phyloP scores from a whole-genome alignment of 2,888 invertebrate genomes.

The Phytoseiulus persimilis region DNA sequence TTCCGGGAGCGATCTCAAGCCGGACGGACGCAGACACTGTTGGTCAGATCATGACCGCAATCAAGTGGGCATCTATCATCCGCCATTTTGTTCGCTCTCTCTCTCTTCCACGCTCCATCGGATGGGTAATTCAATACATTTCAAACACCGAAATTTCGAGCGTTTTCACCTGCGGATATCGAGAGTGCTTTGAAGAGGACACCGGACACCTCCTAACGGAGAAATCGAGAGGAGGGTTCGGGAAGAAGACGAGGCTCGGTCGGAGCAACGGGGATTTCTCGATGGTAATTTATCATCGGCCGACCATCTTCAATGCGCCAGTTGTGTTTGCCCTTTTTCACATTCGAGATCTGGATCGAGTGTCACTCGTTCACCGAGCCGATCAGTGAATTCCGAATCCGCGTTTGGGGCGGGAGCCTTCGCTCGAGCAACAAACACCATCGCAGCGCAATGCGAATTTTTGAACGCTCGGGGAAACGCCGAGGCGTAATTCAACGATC shows the following conservation, averaged over 20 bases:
- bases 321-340: background rate
- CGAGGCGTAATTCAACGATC: too few species aligned
- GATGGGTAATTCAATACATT: background rate
- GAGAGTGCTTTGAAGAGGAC: background rate
- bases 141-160: background rate
- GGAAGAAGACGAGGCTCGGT: background rate
- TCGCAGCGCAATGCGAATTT: background rate
- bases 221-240: background rate
- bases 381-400: background rate
- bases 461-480: too few species aligned
- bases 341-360: conserved; percentile 5
- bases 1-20: background rate
- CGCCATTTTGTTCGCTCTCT: background rate
- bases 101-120: background rate
- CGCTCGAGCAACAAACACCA: background rate
- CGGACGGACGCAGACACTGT: background rate
- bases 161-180: background rate
- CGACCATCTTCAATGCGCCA: background rate
- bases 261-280: background rate
- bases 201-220: background rate
- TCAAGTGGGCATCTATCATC: background rate
- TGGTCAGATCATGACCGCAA: background rate
- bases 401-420: background rate
- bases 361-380: background rate
- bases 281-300: conserved; percentile 5